Conservation (phyloP, 1,140 invertebrate species). For the Drosophila pectinifera region DNA sequence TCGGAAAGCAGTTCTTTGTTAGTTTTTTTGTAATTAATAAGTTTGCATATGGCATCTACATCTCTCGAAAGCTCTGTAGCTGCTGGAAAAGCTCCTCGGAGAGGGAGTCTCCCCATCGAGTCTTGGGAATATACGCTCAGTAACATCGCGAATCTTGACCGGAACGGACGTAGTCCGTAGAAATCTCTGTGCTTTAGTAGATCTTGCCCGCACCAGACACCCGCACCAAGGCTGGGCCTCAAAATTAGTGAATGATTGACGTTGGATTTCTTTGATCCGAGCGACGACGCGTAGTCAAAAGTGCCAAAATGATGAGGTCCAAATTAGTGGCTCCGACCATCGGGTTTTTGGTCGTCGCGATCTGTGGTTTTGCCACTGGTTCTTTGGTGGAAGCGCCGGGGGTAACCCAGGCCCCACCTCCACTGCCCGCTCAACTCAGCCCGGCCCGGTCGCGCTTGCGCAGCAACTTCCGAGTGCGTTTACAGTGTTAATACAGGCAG, state of each 20-base stretch:
- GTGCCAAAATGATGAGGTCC: constrained; percentile 34
- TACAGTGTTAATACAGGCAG: constrained; percentile 23
- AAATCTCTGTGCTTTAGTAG: neutral
- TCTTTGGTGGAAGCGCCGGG: constrained; percentile 15
- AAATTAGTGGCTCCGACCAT: constrained; percentile 22
- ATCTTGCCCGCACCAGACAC: neutral
- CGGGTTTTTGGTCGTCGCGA: neutral
- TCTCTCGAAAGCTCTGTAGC: constrained; percentile 13
- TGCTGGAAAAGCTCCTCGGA: constrained; percentile 16
- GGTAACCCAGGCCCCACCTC: constrained; percentile 9
- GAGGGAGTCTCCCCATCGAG: neutral
- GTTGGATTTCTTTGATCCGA: constrained; percentile 11
- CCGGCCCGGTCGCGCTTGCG: constrained; percentile 20
- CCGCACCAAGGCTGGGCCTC: constrained; percentile 6
- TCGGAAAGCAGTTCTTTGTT: too few species aligned
- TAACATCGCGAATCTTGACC: constrained; percentile 33
- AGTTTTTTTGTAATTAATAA: too few species aligned
- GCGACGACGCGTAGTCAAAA: constrained; percentile 14
- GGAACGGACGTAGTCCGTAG: constrained; percentile 33
- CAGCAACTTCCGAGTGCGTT: constrained; percentile 60
- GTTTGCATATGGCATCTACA: too few species aligned
- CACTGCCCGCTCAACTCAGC: neutral
- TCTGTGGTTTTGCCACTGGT: constrained; percentile 15
- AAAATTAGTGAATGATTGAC: constrained; percentile 10
- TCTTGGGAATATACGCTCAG: constrained; percentile 25